phyloP scores from a whole-genome alignment of 2,797 vertebrate genomes.

The Rhabdomys pumilio region DNA sequence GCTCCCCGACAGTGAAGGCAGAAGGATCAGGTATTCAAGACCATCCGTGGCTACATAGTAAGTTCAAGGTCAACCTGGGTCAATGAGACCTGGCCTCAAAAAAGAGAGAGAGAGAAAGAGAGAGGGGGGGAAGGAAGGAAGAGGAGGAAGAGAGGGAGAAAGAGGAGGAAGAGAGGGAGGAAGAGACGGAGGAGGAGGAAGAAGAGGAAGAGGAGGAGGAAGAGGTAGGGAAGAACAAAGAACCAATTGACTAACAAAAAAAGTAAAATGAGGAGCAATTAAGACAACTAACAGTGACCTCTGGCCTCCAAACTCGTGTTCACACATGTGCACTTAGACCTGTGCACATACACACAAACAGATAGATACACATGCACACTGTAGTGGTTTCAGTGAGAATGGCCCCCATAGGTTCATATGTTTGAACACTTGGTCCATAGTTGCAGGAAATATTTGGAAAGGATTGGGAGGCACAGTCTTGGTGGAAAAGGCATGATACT shows the following conservation, averaged over 20 bases:
- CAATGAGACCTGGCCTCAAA: neutral
- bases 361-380: neutral
- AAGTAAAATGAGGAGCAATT: neutral
- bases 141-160: fast-evolving
- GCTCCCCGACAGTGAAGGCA: neutral
- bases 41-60: neutral
- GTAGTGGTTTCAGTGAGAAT: neutral
- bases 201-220: no score
- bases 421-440: neutral
- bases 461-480: neutral
- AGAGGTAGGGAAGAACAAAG: neutral
- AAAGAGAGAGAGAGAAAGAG: neutral
- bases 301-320: neutral
- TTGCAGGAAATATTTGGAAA: neutral
- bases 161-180: no score
- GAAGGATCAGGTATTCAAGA: neutral
- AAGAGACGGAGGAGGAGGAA: fast-evolving
- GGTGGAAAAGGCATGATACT: neutral
- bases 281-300: neutral
- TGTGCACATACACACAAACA: neutral
- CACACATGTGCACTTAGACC: neutral
- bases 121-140: neutral
- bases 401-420: neutral
- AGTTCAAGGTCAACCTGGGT: neutral
- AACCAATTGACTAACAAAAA: neutral